Base-by-base conservation (phyloP, 2,113 vertebrate species). In the Ramphastos sulfuratus region DNA sequence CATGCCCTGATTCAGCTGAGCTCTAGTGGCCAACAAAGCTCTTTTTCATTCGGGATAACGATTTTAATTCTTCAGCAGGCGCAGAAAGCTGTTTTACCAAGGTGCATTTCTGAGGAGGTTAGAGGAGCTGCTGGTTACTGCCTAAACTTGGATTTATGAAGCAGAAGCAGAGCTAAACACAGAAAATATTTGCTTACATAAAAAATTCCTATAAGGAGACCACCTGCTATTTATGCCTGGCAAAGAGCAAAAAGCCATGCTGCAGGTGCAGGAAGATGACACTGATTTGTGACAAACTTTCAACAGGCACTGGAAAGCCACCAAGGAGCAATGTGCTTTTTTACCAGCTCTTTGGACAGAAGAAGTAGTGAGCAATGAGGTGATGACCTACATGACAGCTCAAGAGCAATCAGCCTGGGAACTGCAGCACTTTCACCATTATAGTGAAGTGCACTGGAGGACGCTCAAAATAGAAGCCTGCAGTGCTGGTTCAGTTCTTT, bases 341-440 rank as follows among this genome's bases (percentile, higher is more conserved):
- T 28, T 28, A 69, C 56, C 85, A 78, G 86, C 58, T 86, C 94
- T 91, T 94, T 35, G 25, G 76, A 92, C 75, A 83, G 23, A 73
- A 92, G 92, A 95, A 76, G 95, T 94, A 97, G 78, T 35, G 16
- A 87, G 87, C 14, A 48, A 95, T 10, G 7, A 69, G 70, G 54
- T 90, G 91, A 87, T 81, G 78, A 95, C 93, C 84, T 86, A 37
- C 52, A 31, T 74, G 91, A 33, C 92, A 94, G 91, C 92, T 91
- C 87, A 80, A 90, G 88, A 93, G 71, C 82, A 79, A 95, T 91
- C 42, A 87, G 87, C 75, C 60, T 76, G 78, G 87, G 80, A 96
- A 91, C 87, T 48, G 46, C 65, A 93, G 69, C 70, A 25, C 79
- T 90, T 73, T 55, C 70, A 83, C 77, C 82, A 55, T 71, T 80